Base-by-base conservation (phyloP, 2,797 vertebrate species). In the Pitangus sulphuratus region DNA sequence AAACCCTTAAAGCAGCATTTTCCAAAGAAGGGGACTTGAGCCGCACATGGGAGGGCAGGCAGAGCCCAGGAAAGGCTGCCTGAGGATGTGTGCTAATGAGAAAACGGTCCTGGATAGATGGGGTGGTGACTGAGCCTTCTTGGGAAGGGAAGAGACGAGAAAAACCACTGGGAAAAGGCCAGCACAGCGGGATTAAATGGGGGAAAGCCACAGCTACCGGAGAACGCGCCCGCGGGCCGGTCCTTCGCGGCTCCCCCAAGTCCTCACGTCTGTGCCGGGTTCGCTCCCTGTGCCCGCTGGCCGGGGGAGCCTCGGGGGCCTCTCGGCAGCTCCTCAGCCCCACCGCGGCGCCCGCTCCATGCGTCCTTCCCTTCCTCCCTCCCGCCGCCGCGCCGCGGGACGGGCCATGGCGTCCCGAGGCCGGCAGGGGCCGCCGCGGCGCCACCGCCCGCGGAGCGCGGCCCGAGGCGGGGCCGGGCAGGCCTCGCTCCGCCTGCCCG, bases 41-140 rank as follows among this genome's bases (percentile, higher is more conserved):
- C 18, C 0, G 0, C 9, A 26, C 2, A 2, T 15, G 13, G 19
- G 31, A 64, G 81, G 39, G 42, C 26, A 45, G 6, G 16, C 51
- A 70, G n/a, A 70, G 30, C 28, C 26, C 24, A 58, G 61, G 6
- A 69, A 82, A 76, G 22, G 30, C 45, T 71, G 39, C 21, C 1
- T 0, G 71, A 70, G 60, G 56, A 47, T 39, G 12, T 39, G 50
- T 37, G 60, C 47, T 89, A 80, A 62, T 13, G 28, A 87, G 54
- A 40, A 79, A 39, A 47, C 1, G 9, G 25, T 65, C 71, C 68
- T 37, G 47, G 42, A 19, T 74, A 70, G 51, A 44, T 11, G 16
- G n/a, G 35, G 54, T 42, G 44, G 84, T 25, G 54, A 89, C 2
- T 44, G 58, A 84, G 45, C 28, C 68, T 57, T 89, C 56, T 62